Evolutionary conservation across 2,888 invertebrate species (phyloP).

Genomic region (Drosophila niveifrons): DNA sequence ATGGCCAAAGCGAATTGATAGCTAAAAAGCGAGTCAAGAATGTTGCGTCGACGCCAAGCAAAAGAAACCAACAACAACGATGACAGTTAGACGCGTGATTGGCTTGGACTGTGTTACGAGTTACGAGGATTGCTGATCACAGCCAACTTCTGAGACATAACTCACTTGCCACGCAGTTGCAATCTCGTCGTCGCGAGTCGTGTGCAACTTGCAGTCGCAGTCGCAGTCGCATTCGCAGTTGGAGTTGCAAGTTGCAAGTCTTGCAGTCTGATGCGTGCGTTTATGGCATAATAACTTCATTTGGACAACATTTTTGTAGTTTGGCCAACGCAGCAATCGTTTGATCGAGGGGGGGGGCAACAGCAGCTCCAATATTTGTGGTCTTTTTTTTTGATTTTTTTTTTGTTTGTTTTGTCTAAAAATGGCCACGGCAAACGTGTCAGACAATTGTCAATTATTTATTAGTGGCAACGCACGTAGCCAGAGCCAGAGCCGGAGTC

Average conservation of each 20-base stretch:
- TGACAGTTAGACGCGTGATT: conserved; percentile 72
- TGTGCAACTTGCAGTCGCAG: conserved; percentile 47
- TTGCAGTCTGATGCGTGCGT: conserved; percentile 80
- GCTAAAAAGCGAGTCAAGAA: conserved; percentile 71
- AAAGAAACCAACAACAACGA: conserved; percentile 41
- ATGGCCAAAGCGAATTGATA: conserved; percentile 63
- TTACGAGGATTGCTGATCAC: conserved; percentile 52
- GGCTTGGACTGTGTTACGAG: conserved; percentile 52
- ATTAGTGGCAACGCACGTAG: conserved; percentile 80
- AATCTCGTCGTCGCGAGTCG: no score
- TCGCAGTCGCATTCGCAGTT: conserved; percentile 28
- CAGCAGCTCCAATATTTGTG: conserved; percentile 56
- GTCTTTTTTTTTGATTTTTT: conserved; percentile 30
- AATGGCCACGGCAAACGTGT: conserved; percentile 79
- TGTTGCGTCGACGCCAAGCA: conserved; percentile 65
- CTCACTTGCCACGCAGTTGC: conserved; percentile 61
- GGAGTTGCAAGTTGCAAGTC: conserved; percentile 7
- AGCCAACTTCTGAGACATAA: conserved; percentile 68
- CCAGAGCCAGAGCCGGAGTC: conserved; percentile 36
- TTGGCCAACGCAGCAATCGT: conserved; percentile 20
- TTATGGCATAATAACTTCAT: conserved; percentile 85
- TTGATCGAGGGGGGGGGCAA: conserved; percentile 13
- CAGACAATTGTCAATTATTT: conserved; percentile 80
- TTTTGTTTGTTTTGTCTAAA: conserved; percentile 63
- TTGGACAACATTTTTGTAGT: conserved; percentile 78